Percentiles rank a stretch among this genome's conserved stretches.
Conservation (phyloP, 1,140 invertebrate species). For the Aphis gossypii region DNA sequence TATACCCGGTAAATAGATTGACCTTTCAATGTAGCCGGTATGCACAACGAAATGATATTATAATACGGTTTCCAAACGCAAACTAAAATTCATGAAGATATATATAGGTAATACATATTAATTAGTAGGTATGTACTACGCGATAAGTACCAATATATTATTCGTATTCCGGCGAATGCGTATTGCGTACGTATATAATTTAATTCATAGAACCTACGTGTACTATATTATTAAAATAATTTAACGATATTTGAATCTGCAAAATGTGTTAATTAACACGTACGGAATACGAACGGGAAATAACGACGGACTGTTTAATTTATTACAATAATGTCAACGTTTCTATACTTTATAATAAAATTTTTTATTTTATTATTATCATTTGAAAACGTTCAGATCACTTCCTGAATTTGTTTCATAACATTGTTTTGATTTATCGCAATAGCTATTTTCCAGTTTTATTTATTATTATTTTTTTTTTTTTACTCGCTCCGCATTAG, state of each 20-base stretch:
- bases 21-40: neutral
- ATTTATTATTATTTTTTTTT: neutral
- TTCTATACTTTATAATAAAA: neutral
- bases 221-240: neutral
- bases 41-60: neutral
- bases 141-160: neutral
- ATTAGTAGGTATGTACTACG: neutral
- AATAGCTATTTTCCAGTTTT: conserved; percentile 1
- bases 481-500: neutral
- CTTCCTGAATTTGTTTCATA: neutral
- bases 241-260: neutral
- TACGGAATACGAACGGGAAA: neutral
- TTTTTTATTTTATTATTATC: neutral
- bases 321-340: conserved; percentile 11
- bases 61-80: neutral
- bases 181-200: neutral
- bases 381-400: neutral
- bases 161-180: neutral
- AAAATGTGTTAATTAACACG: neutral
- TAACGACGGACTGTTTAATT: neutral
- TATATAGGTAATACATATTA: neutral
- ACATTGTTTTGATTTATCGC: conserved; percentile 1
- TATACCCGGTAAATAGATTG: neutral
- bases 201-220: no score
- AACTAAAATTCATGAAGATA: neutral